A percentile compares a stretch with the other conserved stretches of the same genome.
Conservation (phyloP, 2,797 vertebrate species). For the Falco columbarius region DNA sequence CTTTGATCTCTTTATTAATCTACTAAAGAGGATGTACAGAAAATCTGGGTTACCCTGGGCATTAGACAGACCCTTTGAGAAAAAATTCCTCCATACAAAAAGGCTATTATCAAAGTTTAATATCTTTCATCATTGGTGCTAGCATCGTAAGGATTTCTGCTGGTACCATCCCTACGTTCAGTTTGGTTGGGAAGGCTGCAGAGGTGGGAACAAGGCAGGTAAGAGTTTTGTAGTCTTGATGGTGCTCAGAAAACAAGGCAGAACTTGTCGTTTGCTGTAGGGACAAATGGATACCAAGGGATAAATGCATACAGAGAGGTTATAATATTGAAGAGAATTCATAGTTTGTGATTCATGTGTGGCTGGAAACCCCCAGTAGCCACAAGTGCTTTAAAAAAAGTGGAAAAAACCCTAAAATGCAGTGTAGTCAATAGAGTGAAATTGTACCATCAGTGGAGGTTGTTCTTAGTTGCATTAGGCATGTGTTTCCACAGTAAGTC, state of each 20-base stretch:
- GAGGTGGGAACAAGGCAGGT: not conserved
- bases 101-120: not conserved
- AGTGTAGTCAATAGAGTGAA: not conserved
- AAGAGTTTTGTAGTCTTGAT: not conserved
- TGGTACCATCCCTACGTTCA: not conserved
- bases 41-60: constrained; percentile 41
- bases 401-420: rapidly evolving
- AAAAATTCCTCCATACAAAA: not conserved
- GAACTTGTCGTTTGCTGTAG: not conserved
- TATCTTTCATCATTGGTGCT: not conserved
- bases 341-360: not conserved
- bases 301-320: not conserved
- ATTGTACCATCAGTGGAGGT: not conserved
- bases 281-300: not conserved
- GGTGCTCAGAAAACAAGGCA: not conserved
- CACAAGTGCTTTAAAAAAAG: not conserved
- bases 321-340: not conserved
- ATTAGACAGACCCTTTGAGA: not conserved
- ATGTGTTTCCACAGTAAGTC: not conserved
- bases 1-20: constrained; percentile 56
- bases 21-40: not conserved
- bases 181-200: not conserved
- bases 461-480: not conserved
- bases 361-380: not conserved
- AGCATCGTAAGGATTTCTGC: not conserved